Evolutionary conservation across 2,888 invertebrate species (phyloP).

Genomic region (Pyrrhosoma nymphula): DNA sequence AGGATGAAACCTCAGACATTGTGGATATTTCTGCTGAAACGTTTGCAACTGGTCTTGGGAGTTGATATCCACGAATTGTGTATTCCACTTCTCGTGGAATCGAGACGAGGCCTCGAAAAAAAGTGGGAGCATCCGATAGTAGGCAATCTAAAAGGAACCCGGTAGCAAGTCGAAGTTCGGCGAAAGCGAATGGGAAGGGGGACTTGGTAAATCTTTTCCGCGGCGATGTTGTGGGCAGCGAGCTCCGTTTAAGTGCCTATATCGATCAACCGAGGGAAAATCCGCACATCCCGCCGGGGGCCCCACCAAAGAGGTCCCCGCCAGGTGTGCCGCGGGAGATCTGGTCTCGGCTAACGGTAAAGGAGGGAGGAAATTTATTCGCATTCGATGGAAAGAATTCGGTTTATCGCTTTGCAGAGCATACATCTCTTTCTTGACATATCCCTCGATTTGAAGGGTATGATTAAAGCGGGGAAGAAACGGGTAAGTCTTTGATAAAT

Average conservation of each 20-base stretch:
- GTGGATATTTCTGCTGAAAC: neutral
- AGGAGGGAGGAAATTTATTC: slow-evolving; percentile 14
- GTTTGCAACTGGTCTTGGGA: neutral
- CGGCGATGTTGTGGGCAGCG: slow-evolving; percentile 18
- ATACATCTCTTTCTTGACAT: slow-evolving; percentile 18
- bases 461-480: neutral
- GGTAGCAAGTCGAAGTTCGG: neutral
- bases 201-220: slow-evolving; percentile 12
- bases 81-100: neutral
- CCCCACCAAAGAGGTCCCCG: slow-evolving; percentile 9
- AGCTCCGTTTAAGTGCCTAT: slow-evolving; percentile 9
- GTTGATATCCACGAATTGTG: neutral
- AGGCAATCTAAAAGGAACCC: neutral
- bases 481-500: neutral
- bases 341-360: slow-evolving; percentile 15
- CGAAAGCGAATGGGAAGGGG: neutral
- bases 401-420: neutral
- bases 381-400: slow-evolving; percentile 31
- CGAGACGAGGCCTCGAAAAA: neutral
- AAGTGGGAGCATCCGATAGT: neutral
- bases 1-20: neutral
- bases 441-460: slow-evolving; percentile 12
- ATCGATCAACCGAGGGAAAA: neutral
- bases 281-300: neutral
- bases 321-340: slow-evolving; percentile 36